phyloP scores from a whole-genome alignment of 2,888 invertebrate genomes.

The Acanthosepion lycidas region DNA sequence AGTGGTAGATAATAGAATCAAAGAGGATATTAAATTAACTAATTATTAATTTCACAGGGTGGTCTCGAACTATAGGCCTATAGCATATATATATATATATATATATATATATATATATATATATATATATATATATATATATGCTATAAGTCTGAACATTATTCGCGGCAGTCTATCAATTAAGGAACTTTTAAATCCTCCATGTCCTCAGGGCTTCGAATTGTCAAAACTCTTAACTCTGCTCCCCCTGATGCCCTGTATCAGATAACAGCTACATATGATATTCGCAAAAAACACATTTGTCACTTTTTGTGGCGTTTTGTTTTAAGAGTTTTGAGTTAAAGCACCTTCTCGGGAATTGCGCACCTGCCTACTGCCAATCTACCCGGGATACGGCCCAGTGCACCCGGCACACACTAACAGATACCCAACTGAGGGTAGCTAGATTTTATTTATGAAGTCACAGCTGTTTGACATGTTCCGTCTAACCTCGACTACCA shows the following conservation, averaged over 20 bases:
- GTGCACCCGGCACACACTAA: background rate
- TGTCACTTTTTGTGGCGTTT: background rate
- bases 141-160: too few species aligned
- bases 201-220: background rate
- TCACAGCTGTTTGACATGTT: background rate
- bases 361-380: background rate
- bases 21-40: too few species aligned
- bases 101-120: too few species aligned
- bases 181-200: too few species aligned
- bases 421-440: background rate
- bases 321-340: background rate
- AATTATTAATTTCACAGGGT: too few species aligned
- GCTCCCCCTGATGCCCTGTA: background rate
- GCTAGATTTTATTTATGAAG: conserved; percentile 7
- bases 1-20: too few species aligned
- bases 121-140: too few species aligned
- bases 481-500: background rate
- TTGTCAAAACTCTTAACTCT: background rate
- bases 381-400: background rate
- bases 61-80: too few species aligned
- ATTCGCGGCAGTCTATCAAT: too few species aligned
- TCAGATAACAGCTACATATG: background rate
- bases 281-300: background rate
- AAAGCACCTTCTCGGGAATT: background rate
- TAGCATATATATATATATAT: too few species aligned